Base-by-base conservation (phyloP, 2,113 vertebrate genomes). In the Gorsachius goisagi region DNA sequence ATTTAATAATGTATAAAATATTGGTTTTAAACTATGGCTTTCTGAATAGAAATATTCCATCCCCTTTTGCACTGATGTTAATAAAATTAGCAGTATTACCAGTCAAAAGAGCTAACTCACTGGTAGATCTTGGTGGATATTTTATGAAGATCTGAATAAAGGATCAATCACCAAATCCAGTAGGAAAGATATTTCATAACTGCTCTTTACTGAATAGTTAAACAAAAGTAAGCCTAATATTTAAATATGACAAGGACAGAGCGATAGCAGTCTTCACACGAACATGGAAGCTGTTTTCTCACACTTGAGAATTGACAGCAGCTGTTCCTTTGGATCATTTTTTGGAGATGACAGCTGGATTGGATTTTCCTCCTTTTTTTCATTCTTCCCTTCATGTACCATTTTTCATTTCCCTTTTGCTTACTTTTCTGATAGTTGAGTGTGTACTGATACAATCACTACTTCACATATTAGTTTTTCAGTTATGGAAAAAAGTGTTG, bases 101-200 rank as follows among this genome's bases (percentile, higher is more conserved):
- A 90, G 33, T 39, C 74, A 88, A 82, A 86, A 85, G 23, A 89
- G 22, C 68, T 56, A 72, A 90, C 64, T 74, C 68, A 60, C 33
- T 89, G 52, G 52, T 37, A 84, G 35, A 86, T 63, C 26, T 28
- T 86, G 88, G 72, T 90, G 60, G 90, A 97, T 96, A 92, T 96
- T 94, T 97, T 78, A 94, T 89, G 83, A 95, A 81, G 60, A 72
- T 58, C 60, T 95, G 86, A 96, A 96, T 96, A 97, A 94, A 96
- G 88, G 72, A 97, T 97, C 97, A 96, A 75, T 96, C 88, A 64
- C 27, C 68, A 87, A 81, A 94, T 78, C 73, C 47, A 81, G 64
- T 7, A 92, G 76, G 88, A 67, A 89, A 49, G 56, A 78, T 71
- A 72, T 45, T 68, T 90, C 15, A 2, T 72, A 78, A 72, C 79